phyloP scores from a whole-genome alignment of 1,140 invertebrate species.

The Zaprionus camerounensis region DNA sequence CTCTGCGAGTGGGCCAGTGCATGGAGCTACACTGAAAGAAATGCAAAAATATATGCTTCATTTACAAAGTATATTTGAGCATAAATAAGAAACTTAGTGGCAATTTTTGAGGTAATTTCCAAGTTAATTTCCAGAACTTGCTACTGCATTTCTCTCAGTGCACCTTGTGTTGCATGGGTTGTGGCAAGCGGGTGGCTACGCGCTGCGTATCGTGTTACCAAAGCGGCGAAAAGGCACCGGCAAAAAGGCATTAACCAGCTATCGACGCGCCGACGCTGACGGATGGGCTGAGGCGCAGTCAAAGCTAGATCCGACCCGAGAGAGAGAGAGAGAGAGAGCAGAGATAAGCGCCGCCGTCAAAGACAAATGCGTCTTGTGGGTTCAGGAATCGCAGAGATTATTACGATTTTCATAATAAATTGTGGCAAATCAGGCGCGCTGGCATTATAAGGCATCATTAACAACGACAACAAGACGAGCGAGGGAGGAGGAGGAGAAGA shows the following conservation, averaged over 20 bases:
- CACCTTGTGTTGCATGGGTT: not conserved
- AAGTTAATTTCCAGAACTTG: not conserved
- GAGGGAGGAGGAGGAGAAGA: not conserved
- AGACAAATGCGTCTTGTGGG: conserved; percentile 83
- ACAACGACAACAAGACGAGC: conserved; percentile 70
- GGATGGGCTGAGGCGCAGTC: conserved; percentile 52
- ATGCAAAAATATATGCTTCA: not conserved
- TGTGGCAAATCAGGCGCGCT: conserved; percentile 82
- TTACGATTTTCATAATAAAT: conserved; percentile 83
- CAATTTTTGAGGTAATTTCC: not conserved
- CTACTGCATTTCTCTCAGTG: not conserved
- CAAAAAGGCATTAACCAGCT: conserved; percentile 71
- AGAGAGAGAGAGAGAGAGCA: not conserved
- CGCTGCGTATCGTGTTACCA: conserved; percentile 53
- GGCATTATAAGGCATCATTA: conserved; percentile 83
- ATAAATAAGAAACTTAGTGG: not conserved
- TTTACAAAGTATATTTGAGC: not conserved
- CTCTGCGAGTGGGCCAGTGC: conserved; percentile 16
- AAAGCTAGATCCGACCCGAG: not conserved
- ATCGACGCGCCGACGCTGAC: conserved; percentile 75
- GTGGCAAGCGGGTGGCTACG: not conserved
- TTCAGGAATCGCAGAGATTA: conserved; percentile 80
- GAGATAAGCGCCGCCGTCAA: conserved; percentile 74
- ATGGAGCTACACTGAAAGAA: not conserved
- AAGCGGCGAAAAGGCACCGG: conserved; percentile 38